These are phyloP conservation scores for Aphelenchoides fujianensis DNA, from an alignment of 1,140 invertebrate genomes.

Conservation along the genomic window DNA sequence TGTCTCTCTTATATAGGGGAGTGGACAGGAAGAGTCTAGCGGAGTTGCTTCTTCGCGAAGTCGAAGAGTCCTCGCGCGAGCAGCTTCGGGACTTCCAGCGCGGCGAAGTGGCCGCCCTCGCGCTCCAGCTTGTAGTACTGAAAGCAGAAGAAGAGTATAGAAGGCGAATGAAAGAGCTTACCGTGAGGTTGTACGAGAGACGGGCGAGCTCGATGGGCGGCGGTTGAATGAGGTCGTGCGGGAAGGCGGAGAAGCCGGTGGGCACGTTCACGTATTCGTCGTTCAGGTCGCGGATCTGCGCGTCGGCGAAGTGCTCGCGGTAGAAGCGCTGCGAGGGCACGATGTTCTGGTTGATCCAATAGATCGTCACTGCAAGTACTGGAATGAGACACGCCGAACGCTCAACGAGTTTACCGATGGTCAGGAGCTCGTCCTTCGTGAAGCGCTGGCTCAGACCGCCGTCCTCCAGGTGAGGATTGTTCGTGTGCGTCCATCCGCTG, in stretches of 20 bases:
- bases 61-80: slow-evolving; percentile 38
- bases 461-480: slow-evolving; percentile 65
- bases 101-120: slow-evolving; percentile 48
- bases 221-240: slow-evolving; percentile 31
- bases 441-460: slow-evolving; percentile 71
- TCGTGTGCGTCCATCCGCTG: slow-evolving; percentile 71
- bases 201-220: slow-evolving; percentile 26
- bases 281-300: neutral
- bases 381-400: too few species aligned
- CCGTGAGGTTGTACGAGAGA: slow-evolving; percentile 31
- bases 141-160: too few species aligned
- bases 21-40: too few species aligned
- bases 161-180: too few species aligned
- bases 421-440: neutral
- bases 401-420: too few species aligned
- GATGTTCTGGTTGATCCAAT: slow-evolving; percentile 75
- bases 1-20: too few species aligned
- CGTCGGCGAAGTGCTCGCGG: slow-evolving; percentile 55
- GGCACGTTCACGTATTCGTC: slow-evolving; percentile 36
- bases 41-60: slow-evolving; percentile 30
- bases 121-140: slow-evolving; percentile 37
- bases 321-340: slow-evolving; percentile 76
- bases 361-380: slow-evolving; percentile 83
- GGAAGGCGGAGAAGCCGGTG: slow-evolving; percentile 41
- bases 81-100: slow-evolving; percentile 37